Evolutionary conservation across 2,888 invertebrate genomes (phyloP).

Genomic region (Actias luna): DNA sequence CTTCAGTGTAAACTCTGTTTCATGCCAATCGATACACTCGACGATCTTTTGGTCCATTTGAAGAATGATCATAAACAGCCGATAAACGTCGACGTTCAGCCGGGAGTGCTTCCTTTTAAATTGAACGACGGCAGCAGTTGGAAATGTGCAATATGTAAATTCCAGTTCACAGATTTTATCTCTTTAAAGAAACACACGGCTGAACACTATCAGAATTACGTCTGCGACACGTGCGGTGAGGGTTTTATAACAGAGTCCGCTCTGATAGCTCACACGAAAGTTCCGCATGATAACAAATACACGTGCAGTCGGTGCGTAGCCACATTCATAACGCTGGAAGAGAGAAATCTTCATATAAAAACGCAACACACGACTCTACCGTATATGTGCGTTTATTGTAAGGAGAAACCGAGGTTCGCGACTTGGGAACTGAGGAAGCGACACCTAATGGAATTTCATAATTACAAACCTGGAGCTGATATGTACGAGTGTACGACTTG

Average conservation of each 20-base stretch:
- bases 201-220: slow-evolving; percentile 72
- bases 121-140: slow-evolving; percentile 66
- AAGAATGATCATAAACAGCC: slow-evolving; percentile 74
- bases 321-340: slow-evolving; percentile 66
- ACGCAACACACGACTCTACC: slow-evolving; percentile 68
- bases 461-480: slow-evolving; percentile 69
- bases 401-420: slow-evolving; percentile 70
- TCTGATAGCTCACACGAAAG: slow-evolving; percentile 61
- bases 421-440: slow-evolving; percentile 71
- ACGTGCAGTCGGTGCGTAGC: slow-evolving; percentile 71
- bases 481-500: slow-evolving; percentile 75
- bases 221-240: slow-evolving; percentile 73
- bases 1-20: slow-evolving; percentile 73
- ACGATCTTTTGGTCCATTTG: slow-evolving; percentile 63
- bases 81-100: slow-evolving; percentile 66
- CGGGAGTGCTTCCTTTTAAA: slow-evolving; percentile 71
- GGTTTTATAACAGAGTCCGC: slow-evolving; percentile 73
- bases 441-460: slow-evolving; percentile 72
- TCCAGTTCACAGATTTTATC: slow-evolving; percentile 67
- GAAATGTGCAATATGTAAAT: slow-evolving; percentile 71
- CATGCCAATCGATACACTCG: slow-evolving; percentile 60
- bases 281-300: slow-evolving; percentile 72
- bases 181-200: slow-evolving; percentile 68
- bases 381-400: slow-evolving; percentile 72
- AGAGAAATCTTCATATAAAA: slow-evolving; percentile 66